Evolutionary conservation across 1,140 invertebrate genomes (phyloP).

Genomic region (Holcopasites calliopsidis): DNA sequence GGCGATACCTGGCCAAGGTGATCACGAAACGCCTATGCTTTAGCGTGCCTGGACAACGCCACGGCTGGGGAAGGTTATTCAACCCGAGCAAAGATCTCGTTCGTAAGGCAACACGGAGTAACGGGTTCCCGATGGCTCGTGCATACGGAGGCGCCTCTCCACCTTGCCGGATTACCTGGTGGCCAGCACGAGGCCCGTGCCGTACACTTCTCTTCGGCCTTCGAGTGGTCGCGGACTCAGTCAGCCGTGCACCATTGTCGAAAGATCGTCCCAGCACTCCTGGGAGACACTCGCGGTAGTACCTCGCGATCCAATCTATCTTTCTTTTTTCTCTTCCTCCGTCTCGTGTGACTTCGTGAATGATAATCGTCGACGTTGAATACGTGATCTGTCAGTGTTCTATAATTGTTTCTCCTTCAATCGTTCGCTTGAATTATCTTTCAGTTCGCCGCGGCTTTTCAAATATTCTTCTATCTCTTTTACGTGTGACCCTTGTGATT

Average conservation of each 20-base stretch:
- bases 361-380: too few species aligned
- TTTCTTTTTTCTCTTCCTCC: background rate
- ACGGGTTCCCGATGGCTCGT: conserved; percentile 62
- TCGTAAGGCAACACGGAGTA: conserved; percentile 59
- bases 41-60: conserved; percentile 70
- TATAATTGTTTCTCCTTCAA: background rate
- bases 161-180: conserved; percentile 52
- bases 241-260: conserved; percentile 78
- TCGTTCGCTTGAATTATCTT: background rate
- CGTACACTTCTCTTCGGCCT: conserved; percentile 39
- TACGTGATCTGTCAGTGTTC: too few species aligned
- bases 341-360: background rate
- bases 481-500: conserved; percentile 35
- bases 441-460: background rate
- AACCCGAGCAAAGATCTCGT: conserved; percentile 69
- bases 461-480: too few species aligned
- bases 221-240: conserved; percentile 66
- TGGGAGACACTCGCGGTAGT: conserved; percentile 35
- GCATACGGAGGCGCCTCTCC: conserved; percentile 46
- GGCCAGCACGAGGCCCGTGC: conserved; percentile 31
- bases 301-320: background rate
- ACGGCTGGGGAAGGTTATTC: conserved; percentile 73
- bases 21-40: conserved; percentile 51
- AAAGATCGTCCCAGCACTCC: conserved; percentile 72
- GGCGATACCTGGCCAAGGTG: conserved; percentile 44